These are phyloP conservation scores for Alethe diademata DNA, from an alignment of 2,113 vertebrate genomes.

Conservation along the genomic window DNA sequence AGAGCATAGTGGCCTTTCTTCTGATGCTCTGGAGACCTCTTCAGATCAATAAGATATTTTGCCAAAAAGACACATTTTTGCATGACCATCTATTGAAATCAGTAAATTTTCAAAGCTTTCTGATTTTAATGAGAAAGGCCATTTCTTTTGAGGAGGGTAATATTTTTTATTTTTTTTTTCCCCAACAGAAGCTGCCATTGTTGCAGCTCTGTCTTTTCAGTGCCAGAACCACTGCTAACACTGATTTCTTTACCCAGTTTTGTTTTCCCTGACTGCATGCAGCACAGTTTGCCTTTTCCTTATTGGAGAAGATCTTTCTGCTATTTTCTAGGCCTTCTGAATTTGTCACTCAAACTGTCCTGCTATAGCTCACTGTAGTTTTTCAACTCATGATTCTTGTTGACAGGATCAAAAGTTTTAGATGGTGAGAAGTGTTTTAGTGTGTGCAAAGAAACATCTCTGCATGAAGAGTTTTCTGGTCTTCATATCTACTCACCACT, in stretches of 20 bases:
- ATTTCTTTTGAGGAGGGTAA: neutral
- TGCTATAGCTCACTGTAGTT: neutral
- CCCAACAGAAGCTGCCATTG: neutral
- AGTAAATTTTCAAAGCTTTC: neutral
- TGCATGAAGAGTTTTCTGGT: neutral
- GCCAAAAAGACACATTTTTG: neutral
- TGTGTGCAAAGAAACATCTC: neutral
- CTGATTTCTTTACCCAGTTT: neutral
- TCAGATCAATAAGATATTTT: neutral
- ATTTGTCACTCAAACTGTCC: neutral
- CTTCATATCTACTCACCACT: neutral
- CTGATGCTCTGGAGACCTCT: neutral
- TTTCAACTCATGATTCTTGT: neutral
- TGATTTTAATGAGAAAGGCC: neutral
- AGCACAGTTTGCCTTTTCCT: neutral
- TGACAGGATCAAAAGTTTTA: neutral
- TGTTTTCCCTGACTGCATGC: neutral
- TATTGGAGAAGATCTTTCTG: neutral
- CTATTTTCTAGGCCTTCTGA: neutral
- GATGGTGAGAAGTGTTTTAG: neutral
- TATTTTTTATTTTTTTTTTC: neutral
- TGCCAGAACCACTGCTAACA: neutral
- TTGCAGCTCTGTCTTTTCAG: neutral
- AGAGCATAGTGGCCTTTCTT: neutral
- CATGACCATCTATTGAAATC: neutral